Percentiles rank a stretch among this genome's conserved stretches.
Conservation (phyloP, 2,888 invertebrate species). For the Noctua janthina region DNA sequence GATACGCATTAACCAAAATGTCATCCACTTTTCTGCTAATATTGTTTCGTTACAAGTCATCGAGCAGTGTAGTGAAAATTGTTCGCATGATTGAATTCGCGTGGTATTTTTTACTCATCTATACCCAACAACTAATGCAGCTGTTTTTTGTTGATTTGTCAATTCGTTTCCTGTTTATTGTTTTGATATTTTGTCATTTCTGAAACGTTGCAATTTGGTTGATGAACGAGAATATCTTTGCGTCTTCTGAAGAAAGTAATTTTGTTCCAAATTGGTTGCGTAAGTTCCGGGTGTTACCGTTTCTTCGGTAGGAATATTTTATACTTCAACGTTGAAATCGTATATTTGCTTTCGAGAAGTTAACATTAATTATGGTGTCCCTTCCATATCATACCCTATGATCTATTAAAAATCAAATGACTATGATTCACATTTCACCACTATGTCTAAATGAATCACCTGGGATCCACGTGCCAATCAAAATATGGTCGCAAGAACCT, state of each 20-base stretch:
- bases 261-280: not conserved
- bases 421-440: conserved; percentile 42
- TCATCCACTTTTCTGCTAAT: conserved; percentile 37
- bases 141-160: conserved; percentile 49
- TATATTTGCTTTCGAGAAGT: not conserved
- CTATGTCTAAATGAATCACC: conserved; percentile 49
- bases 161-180: conserved; percentile 57
- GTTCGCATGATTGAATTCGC: conserved; percentile 54
- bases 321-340: not conserved
- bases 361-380: not conserved
- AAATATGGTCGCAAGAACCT: conserved; percentile 38
- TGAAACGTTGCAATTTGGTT: conserved; percentile 4
- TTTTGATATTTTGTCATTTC: conserved; percentile 31
- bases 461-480: conserved; percentile 45
- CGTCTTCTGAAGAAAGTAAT: not conserved
- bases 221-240: not conserved
- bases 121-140: conserved; percentile 28
- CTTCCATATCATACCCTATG: not conserved
- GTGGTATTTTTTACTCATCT: conserved; percentile 47
- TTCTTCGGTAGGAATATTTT: not conserved
- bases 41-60: conserved; percentile 48
- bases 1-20: conserved; percentile 36
- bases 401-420: not conserved
- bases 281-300: conserved; percentile 13
- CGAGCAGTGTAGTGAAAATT: conserved; percentile 53